phyloP scores from a whole-genome alignment of 2,797 vertebrate genomes.

The Sciaenops ocellatus region DNA sequence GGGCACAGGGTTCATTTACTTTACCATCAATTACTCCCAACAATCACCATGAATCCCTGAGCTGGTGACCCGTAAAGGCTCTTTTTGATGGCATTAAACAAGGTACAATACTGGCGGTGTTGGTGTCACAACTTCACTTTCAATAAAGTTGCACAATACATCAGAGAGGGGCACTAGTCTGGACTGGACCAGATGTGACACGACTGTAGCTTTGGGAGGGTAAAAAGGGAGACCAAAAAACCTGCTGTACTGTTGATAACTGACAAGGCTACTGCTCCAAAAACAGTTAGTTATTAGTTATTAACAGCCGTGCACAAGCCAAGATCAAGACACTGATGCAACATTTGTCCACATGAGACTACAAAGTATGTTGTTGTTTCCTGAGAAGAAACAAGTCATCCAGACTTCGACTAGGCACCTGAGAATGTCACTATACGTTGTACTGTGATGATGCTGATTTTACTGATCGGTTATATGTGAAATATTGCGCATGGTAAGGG shows the following conservation, averaged over 20 bases:
- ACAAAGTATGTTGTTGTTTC: background rate
- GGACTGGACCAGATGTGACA: conserved; percentile 48
- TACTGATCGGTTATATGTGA: background rate
- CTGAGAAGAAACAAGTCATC: too few species aligned
- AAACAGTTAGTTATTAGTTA: background rate
- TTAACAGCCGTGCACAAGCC: background rate
- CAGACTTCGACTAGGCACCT: too few species aligned
- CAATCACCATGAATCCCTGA: conserved; percentile 73
- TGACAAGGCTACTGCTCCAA: conserved; percentile 6
- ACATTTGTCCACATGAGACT: background rate
- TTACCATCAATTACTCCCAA: conserved; percentile 75
- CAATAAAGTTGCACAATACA: conserved; percentile 60
- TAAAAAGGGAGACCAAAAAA: conserved; percentile 42
- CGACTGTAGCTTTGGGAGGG: conserved; percentile 30
- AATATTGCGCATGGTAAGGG: background rate
- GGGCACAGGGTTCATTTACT: conserved; percentile 72
- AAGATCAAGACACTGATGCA: background rate
- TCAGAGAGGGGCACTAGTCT: conserved; percentile 39
- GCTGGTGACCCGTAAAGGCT: conserved; percentile 72
- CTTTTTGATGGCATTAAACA: conserved; percentile 75
- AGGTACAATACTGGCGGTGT: conserved; percentile 67
- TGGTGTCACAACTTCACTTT: conserved; percentile 69
- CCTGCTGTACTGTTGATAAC: conserved; percentile 8
- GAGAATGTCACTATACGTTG: too few species aligned
- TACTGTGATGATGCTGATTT: too few species aligned